These are phyloP conservation scores for Andrena haemorrhoa DNA, from an alignment of 2,888 invertebrate species.

Conservation along the genomic window DNA sequence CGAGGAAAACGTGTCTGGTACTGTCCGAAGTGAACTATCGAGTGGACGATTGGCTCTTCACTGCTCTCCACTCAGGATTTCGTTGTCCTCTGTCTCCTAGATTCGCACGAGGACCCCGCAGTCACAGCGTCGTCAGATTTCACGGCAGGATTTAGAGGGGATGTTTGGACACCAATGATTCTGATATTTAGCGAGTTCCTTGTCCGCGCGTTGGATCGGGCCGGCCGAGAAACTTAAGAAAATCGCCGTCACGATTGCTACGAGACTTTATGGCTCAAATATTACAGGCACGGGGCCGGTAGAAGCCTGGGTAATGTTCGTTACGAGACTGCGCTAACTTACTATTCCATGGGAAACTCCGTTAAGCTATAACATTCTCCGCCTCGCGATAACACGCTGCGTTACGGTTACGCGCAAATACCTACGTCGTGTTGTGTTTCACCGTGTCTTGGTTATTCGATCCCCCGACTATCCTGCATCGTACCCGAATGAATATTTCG, in stretches of 20 bases:
- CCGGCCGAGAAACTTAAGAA: conserved; percentile 31
- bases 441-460: conserved; percentile 24
- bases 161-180: neutral
- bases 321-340: conserved; percentile 58
- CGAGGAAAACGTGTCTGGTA: neutral
- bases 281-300: conserved; percentile 21
- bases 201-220: conserved; percentile 1
- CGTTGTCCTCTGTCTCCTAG: neutral
- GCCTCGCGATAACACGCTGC: conserved; percentile 17
- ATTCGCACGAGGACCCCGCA: too few relatives aligned
- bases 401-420: conserved; percentile 31
- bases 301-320: conserved; percentile 53
- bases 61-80: neutral
- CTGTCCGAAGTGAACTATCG: neutral
- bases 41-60: neutral
- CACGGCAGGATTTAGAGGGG: neutral
- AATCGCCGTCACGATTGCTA: conserved; percentile 33
- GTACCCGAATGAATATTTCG: conserved; percentile 25
- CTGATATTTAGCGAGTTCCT: conserved; percentile 12
- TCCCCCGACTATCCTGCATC: neutral
- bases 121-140: neutral
- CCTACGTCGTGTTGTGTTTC: conserved; percentile 21
- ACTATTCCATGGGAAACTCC: conserved; percentile 61
- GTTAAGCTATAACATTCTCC: conserved; percentile 51
- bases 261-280: conserved; percentile 53